A percentile compares a stretch with the other conserved stretches of the same genome.
Conservation (phyloP, 2,888 invertebrate genomes). For the Endotricha flammealis region DNA sequence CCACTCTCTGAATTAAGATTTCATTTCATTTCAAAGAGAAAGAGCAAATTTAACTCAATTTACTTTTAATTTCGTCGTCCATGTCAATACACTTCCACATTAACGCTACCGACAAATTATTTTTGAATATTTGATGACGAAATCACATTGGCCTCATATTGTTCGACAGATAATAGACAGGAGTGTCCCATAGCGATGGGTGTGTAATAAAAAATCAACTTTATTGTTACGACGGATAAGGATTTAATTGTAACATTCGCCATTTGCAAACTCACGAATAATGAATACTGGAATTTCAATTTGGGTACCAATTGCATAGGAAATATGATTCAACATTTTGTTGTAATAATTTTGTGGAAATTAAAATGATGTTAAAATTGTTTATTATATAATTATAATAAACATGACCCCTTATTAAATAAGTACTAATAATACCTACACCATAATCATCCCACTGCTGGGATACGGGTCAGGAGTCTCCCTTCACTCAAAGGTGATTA, state of each 20-base stretch:
- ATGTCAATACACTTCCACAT: slow-evolving; percentile 15
- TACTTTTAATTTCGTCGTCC: too few species aligned
- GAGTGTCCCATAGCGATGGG: not conserved
- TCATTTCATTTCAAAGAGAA: too few species aligned
- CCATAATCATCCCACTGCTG: too few species aligned
- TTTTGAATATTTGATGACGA: slow-evolving; percentile 35
- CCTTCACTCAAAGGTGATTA: too few species aligned
- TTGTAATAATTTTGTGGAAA: not conserved
- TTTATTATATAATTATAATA: too few species aligned
- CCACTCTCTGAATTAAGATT: too few species aligned
- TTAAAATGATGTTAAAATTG: too few species aligned
- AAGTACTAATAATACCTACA: too few species aligned
- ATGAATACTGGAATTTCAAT: not conserved
- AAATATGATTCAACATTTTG: slow-evolving; percentile 4
- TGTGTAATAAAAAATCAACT: not conserved
- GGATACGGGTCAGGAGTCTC: too few species aligned
- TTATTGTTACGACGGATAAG: not conserved
- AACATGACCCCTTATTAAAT: too few species aligned
- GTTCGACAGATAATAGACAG: slow-evolving; percentile 21
- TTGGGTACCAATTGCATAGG: not conserved
- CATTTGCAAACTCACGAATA: not conserved
- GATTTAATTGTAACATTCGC: not conserved
- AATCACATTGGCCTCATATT: slow-evolving; percentile 16
- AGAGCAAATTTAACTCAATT: too few species aligned
- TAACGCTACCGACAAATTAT: slow-evolving; percentile 30